Conservation (phyloP, 2,113 vertebrate species). For the Cebus imitator region DNA sequence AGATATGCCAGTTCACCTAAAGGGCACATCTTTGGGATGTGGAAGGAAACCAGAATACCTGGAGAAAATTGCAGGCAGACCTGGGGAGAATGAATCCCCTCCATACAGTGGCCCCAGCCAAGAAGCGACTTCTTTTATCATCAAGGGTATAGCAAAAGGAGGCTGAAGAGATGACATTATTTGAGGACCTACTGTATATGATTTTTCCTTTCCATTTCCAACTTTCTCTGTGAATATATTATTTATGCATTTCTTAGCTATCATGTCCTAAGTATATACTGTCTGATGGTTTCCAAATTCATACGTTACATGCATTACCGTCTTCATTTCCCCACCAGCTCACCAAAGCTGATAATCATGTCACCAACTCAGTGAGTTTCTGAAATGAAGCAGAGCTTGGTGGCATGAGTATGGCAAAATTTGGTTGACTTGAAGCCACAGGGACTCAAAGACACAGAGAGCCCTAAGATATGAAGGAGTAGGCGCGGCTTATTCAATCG, state of each 20-base stretch:
- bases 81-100: neutral
- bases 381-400: neutral
- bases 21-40: neutral
- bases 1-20: neutral
- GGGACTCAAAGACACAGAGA: neutral
- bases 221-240: neutral
- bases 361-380: neutral
- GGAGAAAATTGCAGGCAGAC: neutral
- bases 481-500: rapidly evolving
- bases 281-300: neutral
- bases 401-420: neutral
- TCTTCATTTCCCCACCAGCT: neutral
- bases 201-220: neutral
- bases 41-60: neutral
- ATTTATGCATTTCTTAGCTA: neutral
- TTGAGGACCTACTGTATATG: neutral
- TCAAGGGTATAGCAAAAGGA: neutral
- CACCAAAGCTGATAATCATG: neutral
- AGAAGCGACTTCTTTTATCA: neutral
- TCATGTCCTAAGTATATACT: neutral
- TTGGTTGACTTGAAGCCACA: neutral
- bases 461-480: neutral
- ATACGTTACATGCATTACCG: neutral
- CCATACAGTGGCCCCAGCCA: neutral
- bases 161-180: neutral